Conservation (phyloP, 2,113 vertebrate genomes). For the Sylvia atricapilla region DNA sequence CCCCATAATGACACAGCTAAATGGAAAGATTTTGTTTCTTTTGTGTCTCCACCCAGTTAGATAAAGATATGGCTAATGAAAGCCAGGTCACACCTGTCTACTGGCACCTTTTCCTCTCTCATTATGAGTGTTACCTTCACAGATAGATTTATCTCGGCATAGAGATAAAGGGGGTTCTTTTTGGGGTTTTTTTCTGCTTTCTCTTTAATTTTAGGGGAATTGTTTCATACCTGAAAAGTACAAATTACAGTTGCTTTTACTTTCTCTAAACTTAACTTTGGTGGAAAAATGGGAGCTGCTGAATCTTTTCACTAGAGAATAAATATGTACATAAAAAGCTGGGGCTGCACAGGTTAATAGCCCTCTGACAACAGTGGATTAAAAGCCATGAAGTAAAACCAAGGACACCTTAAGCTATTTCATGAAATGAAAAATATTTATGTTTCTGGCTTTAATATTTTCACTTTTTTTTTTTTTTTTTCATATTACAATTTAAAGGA, state of each 20-base stretch:
- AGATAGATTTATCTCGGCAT: not conserved
- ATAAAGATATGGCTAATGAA: conserved; percentile 53
- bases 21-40: conserved; percentile 61
- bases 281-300: not conserved
- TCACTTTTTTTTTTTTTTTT: not conserved
- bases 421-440: not conserved
- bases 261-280: not conserved
- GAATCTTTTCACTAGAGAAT: not conserved
- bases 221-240: not conserved
- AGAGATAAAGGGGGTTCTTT: not conserved
- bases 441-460: not conserved
- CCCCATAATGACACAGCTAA: conserved; percentile 62
- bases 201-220: conserved; percentile 21
- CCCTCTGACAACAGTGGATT: not conserved
- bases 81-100: conserved; percentile 64
- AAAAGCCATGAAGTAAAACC: not conserved
- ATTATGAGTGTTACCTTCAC: not conserved
- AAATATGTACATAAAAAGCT: not conserved
- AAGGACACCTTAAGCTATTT: not conserved
- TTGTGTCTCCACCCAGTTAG: conserved; percentile 61
- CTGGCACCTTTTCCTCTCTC: conserved; percentile 53
- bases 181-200: conserved; percentile 33
- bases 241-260: not conserved
- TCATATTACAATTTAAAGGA: not conserved
- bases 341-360: not conserved